These are phyloP conservation scores for Pedetes capensis DNA, from an alignment of 2,113 vertebrate species.

Conservation along the genomic window DNA sequence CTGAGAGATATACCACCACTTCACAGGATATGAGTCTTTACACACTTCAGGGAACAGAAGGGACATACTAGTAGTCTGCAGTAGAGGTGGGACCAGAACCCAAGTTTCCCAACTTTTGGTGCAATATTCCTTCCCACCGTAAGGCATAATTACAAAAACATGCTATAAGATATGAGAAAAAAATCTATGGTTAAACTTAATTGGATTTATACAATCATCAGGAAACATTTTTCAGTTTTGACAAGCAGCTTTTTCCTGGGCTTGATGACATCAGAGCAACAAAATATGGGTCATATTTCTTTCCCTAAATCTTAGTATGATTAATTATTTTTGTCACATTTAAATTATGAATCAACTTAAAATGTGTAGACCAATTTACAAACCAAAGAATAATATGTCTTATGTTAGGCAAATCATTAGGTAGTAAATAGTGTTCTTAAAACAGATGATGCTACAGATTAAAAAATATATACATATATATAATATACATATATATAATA, in stretches of 20 bases:
- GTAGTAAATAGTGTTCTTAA: slow-evolving; percentile 1
- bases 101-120: not conserved
- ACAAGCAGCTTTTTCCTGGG: slow-evolving; percentile 6
- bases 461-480: not conserved
- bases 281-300: not conserved
- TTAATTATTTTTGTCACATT: slow-evolving; percentile 37
- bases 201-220: not conserved
- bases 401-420: not conserved
- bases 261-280: slow-evolving; percentile 28
- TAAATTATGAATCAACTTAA: not conserved
- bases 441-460: no score
- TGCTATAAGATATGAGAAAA: not conserved
- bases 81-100: not conserved
- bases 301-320: not conserved
- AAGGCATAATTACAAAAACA: not conserved
- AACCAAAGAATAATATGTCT: slow-evolving; percentile 19
- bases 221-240: slow-evolving; percentile 46
- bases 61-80: not conserved
- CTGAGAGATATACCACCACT: not conserved
- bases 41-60: not conserved
- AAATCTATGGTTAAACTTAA: not conserved
- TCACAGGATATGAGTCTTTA: not conserved
- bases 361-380: not conserved
- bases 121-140: not conserved
- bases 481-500: not conserved